These are phyloP conservation scores for Cheirogaleus major DNA, from an alignment of 2,797 vertebrate genomes.

Conservation along the genomic window DNA sequence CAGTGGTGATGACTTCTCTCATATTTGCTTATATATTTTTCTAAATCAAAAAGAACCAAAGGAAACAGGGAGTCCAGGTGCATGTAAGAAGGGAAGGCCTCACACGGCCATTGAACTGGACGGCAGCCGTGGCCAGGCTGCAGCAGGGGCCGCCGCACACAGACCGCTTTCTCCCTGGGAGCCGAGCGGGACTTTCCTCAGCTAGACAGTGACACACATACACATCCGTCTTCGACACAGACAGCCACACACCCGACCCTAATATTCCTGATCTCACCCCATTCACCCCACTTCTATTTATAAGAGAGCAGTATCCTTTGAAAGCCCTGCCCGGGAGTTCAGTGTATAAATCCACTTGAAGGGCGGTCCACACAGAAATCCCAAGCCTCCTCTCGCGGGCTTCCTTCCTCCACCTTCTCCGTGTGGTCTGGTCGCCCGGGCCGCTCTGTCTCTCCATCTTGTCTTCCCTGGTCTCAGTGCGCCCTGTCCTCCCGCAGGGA, in stretches of 20 bases:
- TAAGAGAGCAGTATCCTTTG: fast-evolving
- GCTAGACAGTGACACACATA: fast-evolving
- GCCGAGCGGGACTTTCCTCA: fast-evolving
- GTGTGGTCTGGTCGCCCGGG: too few relatives aligned
- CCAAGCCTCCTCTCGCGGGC: fast-evolving
- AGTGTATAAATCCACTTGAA: background rate
- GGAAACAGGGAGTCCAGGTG: background rate
- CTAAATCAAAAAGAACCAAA: background rate
- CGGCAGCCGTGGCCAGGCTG: background rate
- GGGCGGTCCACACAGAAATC: fast-evolving
- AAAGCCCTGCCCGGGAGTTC: background rate
- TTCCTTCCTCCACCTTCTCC: fast-evolving
- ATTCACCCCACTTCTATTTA: too few relatives aligned
- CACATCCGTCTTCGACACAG: fast-evolving
- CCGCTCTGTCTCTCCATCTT: fast-evolving
- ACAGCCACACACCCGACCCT: fast-evolving
- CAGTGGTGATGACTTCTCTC: fast-evolving
- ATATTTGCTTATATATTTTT: background rate
- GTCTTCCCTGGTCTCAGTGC: background rate
- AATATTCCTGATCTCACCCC: fast-evolving
- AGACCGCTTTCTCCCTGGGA: fast-evolving
- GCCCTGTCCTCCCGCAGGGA: fast-evolving
- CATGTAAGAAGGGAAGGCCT: background rate
- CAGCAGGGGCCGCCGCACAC: background rate
- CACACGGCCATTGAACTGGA: too few relatives aligned